Percentiles rank a stretch among this genome's conserved stretches.
phyloP scores from a whole-genome alignment of 2,113 vertebrate genomes.

The Varanus komodoensis region DNA sequence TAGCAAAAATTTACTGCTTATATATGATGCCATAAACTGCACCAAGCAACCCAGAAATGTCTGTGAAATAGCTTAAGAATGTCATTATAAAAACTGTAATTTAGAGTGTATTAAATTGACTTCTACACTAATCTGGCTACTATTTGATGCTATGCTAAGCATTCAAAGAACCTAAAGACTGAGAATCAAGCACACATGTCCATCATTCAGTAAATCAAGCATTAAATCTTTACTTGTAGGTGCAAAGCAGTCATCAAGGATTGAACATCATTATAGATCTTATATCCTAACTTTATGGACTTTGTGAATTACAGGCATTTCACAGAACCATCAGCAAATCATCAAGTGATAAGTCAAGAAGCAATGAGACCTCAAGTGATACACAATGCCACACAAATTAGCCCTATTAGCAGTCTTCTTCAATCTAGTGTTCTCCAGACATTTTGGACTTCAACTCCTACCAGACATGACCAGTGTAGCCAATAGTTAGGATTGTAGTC shows the following conservation, averaged over 20 bases:
- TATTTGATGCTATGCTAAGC: not conserved
- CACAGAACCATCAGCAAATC: not conserved
- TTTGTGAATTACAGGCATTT: not conserved
- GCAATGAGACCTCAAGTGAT: not conserved
- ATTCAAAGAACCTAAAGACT: not conserved
- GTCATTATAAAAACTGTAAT: too few relatives aligned
- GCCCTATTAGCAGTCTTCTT: not conserved
- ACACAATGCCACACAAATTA: not conserved
- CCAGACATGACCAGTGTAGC: too few relatives aligned
- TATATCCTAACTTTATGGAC: not conserved
- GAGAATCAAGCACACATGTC: not conserved
- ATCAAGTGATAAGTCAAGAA: not conserved
- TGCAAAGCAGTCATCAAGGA: not conserved
- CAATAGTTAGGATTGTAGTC: too few relatives aligned
- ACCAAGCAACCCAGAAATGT: conserved; percentile 57
- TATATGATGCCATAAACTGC: conserved; percentile 51
- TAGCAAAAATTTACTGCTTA: not conserved
- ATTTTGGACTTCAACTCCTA: too few relatives aligned
- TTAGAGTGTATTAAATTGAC: not conserved
- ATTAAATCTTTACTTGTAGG: not conserved
- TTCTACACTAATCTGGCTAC: not conserved
- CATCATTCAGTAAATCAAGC: not conserved
- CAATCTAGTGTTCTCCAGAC: too few relatives aligned
- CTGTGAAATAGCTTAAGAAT: conserved; percentile 9
- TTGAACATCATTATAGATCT: not conserved